Evolutionary conservation across 2,113 vertebrate species (phyloP).

Genomic region (Chlorodrepanis virens): DNA sequence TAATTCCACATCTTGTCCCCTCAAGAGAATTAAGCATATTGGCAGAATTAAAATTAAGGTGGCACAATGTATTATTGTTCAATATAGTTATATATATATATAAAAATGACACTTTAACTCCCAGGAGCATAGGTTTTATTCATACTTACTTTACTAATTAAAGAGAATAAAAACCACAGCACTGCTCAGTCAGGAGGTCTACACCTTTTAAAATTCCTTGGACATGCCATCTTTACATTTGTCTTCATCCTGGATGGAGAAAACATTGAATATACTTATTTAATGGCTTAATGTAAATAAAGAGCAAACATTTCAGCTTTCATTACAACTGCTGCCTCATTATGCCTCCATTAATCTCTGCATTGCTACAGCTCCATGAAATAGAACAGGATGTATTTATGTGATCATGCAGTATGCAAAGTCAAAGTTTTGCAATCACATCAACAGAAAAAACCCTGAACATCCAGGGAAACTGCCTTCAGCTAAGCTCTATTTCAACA

Average conservation of each 20-base stretch:
- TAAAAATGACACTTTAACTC: not conserved
- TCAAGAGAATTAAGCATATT: not conserved
- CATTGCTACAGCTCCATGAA: not conserved
- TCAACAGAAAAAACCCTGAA: not conserved
- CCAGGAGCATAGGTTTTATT: not conserved
- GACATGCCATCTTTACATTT: constrained; percentile 80
- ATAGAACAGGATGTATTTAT: not conserved
- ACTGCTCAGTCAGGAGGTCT: constrained; percentile 80
- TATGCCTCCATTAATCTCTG: not conserved
- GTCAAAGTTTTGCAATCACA: not conserved
- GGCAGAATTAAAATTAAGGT: not conserved
- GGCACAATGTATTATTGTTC: not conserved
- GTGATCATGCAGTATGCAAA: not conserved
- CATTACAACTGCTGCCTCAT: not conserved
- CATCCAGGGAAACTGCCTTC: not conserved
- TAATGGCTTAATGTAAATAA: not conserved
- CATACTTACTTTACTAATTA: constrained; percentile 71
- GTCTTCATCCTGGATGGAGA: constrained; percentile 76
- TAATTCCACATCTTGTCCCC: not conserved
- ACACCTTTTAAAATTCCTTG: constrained; percentile 81
- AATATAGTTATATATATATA: not conserved
- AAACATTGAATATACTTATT: constrained; percentile 31
- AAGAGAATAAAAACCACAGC: constrained; percentile 34
- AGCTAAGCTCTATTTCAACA: not conserved
- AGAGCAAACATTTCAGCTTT: not conserved